Evolutionary conservation across 2,797 vertebrate species (phyloP), one percentile per base, ranked within the genome.

Genomic region (Sebastes taczanowskii): DNA sequence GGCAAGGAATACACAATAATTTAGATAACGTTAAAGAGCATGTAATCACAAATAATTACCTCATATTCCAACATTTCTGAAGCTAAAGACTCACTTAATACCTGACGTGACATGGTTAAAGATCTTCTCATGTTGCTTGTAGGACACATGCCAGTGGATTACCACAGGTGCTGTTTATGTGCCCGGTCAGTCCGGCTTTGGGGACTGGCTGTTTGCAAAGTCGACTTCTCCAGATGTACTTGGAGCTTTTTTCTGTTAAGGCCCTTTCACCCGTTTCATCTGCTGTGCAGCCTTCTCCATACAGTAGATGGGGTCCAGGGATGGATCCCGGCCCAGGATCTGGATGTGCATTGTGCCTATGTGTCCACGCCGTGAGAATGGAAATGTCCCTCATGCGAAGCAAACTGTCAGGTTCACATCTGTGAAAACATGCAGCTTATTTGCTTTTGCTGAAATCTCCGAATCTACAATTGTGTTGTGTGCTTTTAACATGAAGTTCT

Each of bases 201-300:
- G 59, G 74, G 83, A 75, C 67, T 7, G 52, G 46, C 60, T 81
- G 79, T 72, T 78, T 68, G 62, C 49, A 71, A 79, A 63, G 73
- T 81, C 22, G 6, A 78, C 67, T 87, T 89, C 81, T 91, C 90
- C 91, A 93, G 87, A 93, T 90, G 91, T 66, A 67, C 56, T 25
- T 34, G 22, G 23, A 52, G 67, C 73, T 76, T 56, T 76, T 56
- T 63, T 82, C 80, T 72, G 74, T 22, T 42, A 18, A 63, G 67
- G 61, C 78, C 35, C 49, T 85, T 89, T 89, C 72, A 78, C 77
- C 76, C 25, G 13, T 76, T 68, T 90, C 85, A 83, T 86, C 68
- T 89, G 77, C 8, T 79, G 60, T 71, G 58, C 79, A 67, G 78
- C 34, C 14, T 61, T 68, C 64, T 70, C 38, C 20, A 22, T 25